Evolutionary conservation across 1,140 invertebrate species (phyloP).

Genomic region (Luehdorfia chinensis): DNA sequence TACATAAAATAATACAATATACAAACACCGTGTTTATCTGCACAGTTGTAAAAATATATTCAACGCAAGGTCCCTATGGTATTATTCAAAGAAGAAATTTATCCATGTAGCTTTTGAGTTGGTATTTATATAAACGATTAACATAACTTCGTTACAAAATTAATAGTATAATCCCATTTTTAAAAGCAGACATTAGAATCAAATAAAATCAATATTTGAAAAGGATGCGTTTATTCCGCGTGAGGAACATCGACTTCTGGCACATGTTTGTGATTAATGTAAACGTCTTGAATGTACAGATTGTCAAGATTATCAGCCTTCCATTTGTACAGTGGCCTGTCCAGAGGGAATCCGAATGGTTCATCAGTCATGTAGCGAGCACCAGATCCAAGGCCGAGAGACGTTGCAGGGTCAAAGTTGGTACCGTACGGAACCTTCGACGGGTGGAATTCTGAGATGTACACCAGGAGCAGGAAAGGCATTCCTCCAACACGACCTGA

Average conservation of each 20-base stretch:
- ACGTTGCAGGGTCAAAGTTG: slow-evolving; percentile 31
- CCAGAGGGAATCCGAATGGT: slow-evolving; percentile 81
- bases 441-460: slow-evolving; percentile 74
- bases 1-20: slow-evolving; percentile 3
- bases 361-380: slow-evolving; percentile 57
- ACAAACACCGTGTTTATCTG: no score
- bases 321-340: slow-evolving; percentile 78
- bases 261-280: slow-evolving; percentile 80
- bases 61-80: no score
- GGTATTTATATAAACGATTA: no score
- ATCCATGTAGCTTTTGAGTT: no score
- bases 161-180: no score
- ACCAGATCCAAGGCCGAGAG: slow-evolving; percentile 60
- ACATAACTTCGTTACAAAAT: no score
- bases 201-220: no score
- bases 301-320: slow-evolving; percentile 79
- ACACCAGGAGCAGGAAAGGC: slow-evolving; percentile 80
- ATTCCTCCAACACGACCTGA: slow-evolving; percentile 77
- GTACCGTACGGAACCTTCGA: slow-evolving; percentile 33
- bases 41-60: no score
- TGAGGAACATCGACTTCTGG: slow-evolving; percentile 57
- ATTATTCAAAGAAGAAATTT: no score
- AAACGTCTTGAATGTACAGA: slow-evolving; percentile 78
- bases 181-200: no score
- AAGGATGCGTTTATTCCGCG: no score